Conservation (phyloP, 2,113 vertebrate species). For the Nycticebus coucang region DNA sequence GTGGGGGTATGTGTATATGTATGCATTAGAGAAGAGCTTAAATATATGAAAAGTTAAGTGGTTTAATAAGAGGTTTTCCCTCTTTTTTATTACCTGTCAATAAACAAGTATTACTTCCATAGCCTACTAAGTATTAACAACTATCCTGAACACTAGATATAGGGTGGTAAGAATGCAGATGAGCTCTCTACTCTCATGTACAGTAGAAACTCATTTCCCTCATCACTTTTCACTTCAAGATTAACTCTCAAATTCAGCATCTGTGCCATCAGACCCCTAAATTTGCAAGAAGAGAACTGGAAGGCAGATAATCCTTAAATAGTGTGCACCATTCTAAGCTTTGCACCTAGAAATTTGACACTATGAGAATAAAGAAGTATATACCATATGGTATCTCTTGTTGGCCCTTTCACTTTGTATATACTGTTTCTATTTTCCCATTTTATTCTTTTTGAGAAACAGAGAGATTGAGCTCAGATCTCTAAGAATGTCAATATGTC, state of each 20-base stretch:
- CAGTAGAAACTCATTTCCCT: constrained; percentile 11
- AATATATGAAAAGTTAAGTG: constrained; percentile 6
- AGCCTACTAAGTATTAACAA: not conserved
- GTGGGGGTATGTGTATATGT: not conserved
- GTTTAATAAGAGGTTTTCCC: not conserved
- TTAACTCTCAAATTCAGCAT: constrained; percentile 10
- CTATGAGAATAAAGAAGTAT: not conserved
- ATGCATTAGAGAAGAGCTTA: not conserved
- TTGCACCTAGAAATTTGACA: not conserved
- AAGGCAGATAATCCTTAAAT: not conserved
- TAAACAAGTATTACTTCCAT: not conserved
- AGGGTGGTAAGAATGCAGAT: not conserved
- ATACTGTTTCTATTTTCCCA: not conserved
- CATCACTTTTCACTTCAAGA: not conserved
- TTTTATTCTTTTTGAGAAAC: not conserved
- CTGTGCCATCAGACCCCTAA: not conserved
- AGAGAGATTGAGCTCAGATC: not conserved
- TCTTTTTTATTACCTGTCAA: not conserved
- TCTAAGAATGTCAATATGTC: not conserved
- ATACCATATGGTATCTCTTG: not conserved
- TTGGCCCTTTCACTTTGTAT: not conserved
- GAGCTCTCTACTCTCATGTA: not conserved
- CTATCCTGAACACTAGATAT: not conserved
- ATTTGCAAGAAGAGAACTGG: not conserved
- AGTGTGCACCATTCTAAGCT: not conserved